These are phyloP conservation scores for Uria aalge DNA, from an alignment of 2,113 vertebrate genomes.

Conservation along the genomic window DNA sequence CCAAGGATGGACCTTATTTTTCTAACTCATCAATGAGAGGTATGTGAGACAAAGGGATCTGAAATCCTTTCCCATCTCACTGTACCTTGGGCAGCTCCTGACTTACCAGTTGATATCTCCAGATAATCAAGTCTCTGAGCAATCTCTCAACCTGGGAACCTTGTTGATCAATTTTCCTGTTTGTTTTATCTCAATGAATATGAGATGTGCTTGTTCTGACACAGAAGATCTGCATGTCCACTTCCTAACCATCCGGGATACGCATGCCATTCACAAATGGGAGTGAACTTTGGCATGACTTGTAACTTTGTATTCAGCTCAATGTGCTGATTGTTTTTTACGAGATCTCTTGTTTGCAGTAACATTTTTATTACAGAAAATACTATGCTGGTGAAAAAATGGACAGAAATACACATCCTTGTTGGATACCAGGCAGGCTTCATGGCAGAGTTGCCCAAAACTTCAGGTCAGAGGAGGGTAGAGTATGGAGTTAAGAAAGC, in stretches of 20 bases:
- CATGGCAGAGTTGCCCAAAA: slow-evolving; percentile 13
- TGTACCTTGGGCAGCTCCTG: not conserved
- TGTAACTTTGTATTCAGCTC: not conserved
- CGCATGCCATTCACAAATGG: not conserved
- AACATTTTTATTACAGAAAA: slow-evolving; percentile 58
- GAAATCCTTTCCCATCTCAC: not conserved
- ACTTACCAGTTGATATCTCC: not conserved
- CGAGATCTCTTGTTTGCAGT: slow-evolving; percentile 27
- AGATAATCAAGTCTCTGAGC: not conserved
- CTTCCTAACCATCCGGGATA: not conserved
- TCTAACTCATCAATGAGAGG: not conserved
- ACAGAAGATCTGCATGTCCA: slow-evolving; percentile 11
- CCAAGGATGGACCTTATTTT: not conserved
- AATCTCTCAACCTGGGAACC: not conserved
- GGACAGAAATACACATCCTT: not conserved
- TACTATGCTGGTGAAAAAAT: slow-evolving; percentile 19
- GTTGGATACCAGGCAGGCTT: slow-evolving; percentile 18
- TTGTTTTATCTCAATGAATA: not conserved
- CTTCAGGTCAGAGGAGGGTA: slow-evolving; percentile 4
- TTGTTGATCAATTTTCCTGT: not conserved
- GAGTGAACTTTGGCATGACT: slow-evolving; percentile 5
- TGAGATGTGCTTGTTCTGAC: not conserved
- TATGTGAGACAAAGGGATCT: not conserved
- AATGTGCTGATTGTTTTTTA: not conserved
- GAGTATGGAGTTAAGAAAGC: not conserved